Evolutionary conservation across 2,888 invertebrate genomes (phyloP), one percentile per base, ranked within the genome.

Genomic region (Luperina testacea): DNA sequence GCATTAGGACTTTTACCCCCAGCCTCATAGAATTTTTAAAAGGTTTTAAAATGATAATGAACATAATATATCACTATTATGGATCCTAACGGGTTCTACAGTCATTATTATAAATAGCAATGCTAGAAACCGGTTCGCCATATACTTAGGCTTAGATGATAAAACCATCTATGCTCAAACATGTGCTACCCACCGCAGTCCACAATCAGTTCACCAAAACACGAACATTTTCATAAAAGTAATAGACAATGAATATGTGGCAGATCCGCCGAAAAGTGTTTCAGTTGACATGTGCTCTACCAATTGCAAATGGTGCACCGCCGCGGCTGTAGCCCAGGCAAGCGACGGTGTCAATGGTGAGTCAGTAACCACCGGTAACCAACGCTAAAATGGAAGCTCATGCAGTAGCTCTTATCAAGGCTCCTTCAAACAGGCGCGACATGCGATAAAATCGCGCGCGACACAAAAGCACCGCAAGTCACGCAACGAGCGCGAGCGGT

Each of bases 241-340:
- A 72, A 84, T 42, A 61, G 57, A 76, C 72, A 69, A 65, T 77
- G 53, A 75, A 75, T 89, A 86, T 92, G 90, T 94, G 94, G 90
- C 93, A 91, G 93, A 93, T 90, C 89, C 92, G 84, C 88, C 91
- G 86, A 87, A 91, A 91, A 92, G 92, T 93, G 92, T 95, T 92
- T 89, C 94, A 92, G 94, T 92, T 86, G 92, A 92, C 82, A 91
- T 92, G 90, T 95, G 95, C 88, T 88, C 89, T 77, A 91, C 90
- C 78, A 92, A 93, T 91, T 96, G 96, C 94, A 96, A 94, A 92
- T 93, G 95, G 86, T 97, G 97, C 90, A 94, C 93, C 64, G 94
- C 94, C 73, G 94, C 94, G 67, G 95, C 95, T 65, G 91, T 97
- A 81, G 94, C 94, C 75, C 93, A 93, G 86, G 95, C 95, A 80